These are phyloP conservation scores for Antennarius maculatus DNA, from an alignment of 2,797 vertebrate genomes.

Conservation along the genomic window DNA sequence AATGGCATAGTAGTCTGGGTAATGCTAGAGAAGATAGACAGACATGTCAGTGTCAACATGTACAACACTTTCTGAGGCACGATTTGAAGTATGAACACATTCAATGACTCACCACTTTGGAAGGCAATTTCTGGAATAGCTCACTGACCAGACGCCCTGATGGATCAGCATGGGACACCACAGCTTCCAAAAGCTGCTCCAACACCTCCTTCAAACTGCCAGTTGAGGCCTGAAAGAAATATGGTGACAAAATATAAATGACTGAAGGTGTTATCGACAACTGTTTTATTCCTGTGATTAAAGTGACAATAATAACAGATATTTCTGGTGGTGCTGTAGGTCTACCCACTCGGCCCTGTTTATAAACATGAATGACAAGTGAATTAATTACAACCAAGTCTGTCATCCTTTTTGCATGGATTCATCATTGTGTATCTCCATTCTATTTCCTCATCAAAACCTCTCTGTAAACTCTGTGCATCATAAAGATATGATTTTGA, in stretches of 20 bases:
- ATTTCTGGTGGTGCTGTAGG: not conserved
- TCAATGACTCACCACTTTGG: slow-evolving; percentile 90
- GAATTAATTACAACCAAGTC: too few species aligned
- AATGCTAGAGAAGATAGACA: slow-evolving; percentile 86
- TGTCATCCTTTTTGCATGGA: too few species aligned
- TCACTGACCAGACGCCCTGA: slow-evolving; percentile 93
- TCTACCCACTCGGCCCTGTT: too few species aligned
- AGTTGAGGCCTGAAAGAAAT: slow-evolving; percentile 82
- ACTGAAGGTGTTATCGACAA: not conserved
- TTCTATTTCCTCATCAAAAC: too few species aligned
- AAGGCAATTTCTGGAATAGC: slow-evolving; percentile 98
- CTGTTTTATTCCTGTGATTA: not conserved
- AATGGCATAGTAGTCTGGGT: slow-evolving; percentile 99
- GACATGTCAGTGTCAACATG: not conserved
- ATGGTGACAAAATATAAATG: not conserved
- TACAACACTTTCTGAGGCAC: not conserved
- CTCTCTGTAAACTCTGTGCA: too few species aligned
- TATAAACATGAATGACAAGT: too few species aligned
- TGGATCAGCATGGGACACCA: slow-evolving; percentile 91
- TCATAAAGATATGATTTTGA: too few species aligned
- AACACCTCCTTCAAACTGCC: slow-evolving; percentile 92
- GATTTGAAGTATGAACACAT: not conserved
- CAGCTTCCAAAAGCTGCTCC: slow-evolving; percentile 94
- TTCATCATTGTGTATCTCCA: too few species aligned
- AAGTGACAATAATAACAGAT: not conserved